Conservation (phyloP, 2,113 vertebrate genomes). For the Gadus chalcogrammus region DNA sequence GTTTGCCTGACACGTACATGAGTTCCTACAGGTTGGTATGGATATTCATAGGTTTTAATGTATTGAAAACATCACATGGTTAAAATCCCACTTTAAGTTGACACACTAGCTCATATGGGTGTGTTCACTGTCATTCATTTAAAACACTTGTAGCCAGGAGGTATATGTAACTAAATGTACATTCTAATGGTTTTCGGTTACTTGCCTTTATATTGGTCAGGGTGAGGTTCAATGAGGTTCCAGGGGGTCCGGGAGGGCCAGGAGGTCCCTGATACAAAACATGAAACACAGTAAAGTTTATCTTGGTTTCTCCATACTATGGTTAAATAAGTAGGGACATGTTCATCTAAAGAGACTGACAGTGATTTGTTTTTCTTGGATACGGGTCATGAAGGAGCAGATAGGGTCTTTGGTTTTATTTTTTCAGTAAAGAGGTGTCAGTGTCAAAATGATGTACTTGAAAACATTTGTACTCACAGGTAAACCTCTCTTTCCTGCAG, state of each 20-base stretch:
- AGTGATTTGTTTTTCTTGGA: background rate
- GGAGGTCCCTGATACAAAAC: slow-evolving; percentile 66
- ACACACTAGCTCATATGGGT: no score
- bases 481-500: slow-evolving; percentile 56
- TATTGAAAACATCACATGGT: no score
- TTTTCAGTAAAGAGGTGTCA: background rate
- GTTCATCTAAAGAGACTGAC: no score
- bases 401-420: background rate
- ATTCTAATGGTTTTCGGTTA: background rate
- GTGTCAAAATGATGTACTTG: background rate
- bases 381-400: no score
- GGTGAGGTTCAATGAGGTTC: slow-evolving; percentile 58
- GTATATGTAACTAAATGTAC: no score
- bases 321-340: no score
- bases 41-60: no score
- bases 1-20: slow-evolving; percentile 61
- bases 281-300: no score
- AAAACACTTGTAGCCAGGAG: no score
- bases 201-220: slow-evolving; percentile 70
- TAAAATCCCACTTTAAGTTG: no score
- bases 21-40: slow-evolving; percentile 52
- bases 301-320: no score
- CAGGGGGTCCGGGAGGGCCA: slow-evolving; percentile 70
- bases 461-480: slow-evolving; percentile 60
- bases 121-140: no score